phyloP scores from a whole-genome alignment of 1,140 invertebrate genomes.

The Drosophila azteca region DNA sequence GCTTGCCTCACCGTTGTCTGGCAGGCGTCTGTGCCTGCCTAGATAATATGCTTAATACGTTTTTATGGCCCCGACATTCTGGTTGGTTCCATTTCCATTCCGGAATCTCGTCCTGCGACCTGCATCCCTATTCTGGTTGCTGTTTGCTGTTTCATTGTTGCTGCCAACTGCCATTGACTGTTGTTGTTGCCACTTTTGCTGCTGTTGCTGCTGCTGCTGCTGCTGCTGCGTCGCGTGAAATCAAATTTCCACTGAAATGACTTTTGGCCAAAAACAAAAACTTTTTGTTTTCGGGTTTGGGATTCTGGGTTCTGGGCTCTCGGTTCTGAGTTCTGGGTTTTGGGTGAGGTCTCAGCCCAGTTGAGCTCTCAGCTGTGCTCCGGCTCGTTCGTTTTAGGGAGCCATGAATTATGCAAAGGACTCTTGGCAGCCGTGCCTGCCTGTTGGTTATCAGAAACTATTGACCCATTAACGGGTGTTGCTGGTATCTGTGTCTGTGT shows the following conservation, averaged over 20 bases:
- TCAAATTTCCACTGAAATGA: conserved; percentile 80
- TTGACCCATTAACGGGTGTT: conserved; percentile 77
- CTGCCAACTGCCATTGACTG: conserved; percentile 72
- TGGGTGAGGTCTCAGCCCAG: too few relatives aligned
- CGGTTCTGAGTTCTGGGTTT: not conserved
- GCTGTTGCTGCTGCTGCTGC: not conserved
- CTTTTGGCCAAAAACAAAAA: conserved; percentile 65
- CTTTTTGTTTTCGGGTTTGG: conserved; percentile 35
- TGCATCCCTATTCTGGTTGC: conserved; percentile 28
- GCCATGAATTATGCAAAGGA: conserved; percentile 77
- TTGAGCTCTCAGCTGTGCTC: conserved; percentile 1
- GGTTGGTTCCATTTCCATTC: not conserved
- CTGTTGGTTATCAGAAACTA: conserved; percentile 71
- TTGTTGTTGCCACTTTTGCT: conserved; percentile 5
- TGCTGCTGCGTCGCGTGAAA: conserved; percentile 64
- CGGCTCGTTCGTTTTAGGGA: conserved; percentile 13
- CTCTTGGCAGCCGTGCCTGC: conserved; percentile 37
- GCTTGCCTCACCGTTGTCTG: conserved; percentile 62
- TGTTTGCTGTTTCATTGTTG: conserved; percentile 56
- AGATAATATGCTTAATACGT: conserved; percentile 82
- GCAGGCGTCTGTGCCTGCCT: conserved; percentile 68
- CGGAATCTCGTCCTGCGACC: conserved; percentile 1
- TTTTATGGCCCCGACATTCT: conserved; percentile 66
- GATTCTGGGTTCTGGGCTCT: not conserved
- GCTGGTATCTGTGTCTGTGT: conserved; percentile 10